Evolutionary conservation across 2,888 invertebrate genomes (phyloP), one percentile per base, ranked within the genome.

Genomic region (Deilephila porcellus): DNA sequence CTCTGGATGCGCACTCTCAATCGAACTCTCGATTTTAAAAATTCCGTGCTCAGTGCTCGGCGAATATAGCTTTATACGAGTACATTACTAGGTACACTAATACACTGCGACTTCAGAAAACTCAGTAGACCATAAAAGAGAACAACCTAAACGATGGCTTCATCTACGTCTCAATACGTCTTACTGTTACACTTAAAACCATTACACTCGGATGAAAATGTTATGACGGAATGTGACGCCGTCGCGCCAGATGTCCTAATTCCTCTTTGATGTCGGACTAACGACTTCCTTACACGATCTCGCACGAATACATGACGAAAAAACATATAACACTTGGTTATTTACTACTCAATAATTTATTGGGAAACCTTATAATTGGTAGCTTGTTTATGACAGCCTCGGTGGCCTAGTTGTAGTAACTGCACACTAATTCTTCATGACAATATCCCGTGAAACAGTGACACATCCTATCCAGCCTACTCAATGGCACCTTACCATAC

Each of bases 211-310:
- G 19, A 67, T 67, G 52, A 52, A 52, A 20, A 67, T 67, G 45
- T 67, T 67, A 67, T 52, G 25, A 37, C 52, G 52, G 25, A 45
- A 52, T 67, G 37, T 67, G 25, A 52, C 45, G 52, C 5, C 25
- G 67, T 67, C 25, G 45, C 64, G 64, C 45, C 67, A 67, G 29
- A 52, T 37, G 64, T 14, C 64, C 64, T 64, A 25, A 67, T 52
- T 67, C 25, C 25, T 25, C 67, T 67, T 52, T 67, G 67, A 67
- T 67, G 67, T 67, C 52, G 5, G 52, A 20, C 67, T 67, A 25
- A 67, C 67, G 67, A 67, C 67, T 67, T 67, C 67, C 67, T 67
- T 67, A 45, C 67, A 52, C 52, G 52, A 52, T 52, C 52, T 25
- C 14, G 19, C n/a, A 63, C 25, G 25, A 64, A 64, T 45, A 67